A percentile compares a stretch with the other conserved stretches of the same genome.
Conservation (phyloP, 2,888 invertebrate species). For the Pachycephus smyrnensis region DNA sequence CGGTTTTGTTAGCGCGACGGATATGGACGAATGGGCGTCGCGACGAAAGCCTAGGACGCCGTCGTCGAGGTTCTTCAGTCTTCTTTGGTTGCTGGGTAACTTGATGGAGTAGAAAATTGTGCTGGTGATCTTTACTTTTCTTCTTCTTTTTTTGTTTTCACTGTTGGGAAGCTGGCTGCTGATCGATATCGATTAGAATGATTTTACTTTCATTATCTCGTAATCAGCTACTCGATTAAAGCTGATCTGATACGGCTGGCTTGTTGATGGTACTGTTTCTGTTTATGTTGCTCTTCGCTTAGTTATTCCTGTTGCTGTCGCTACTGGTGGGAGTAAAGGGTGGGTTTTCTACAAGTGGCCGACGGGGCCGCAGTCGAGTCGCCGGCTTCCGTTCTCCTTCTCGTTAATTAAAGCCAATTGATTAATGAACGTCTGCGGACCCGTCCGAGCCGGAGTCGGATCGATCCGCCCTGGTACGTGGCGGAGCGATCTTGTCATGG, state of each 20-base stretch:
- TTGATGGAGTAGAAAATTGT: slow-evolving; percentile 49
- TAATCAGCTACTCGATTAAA: background rate
- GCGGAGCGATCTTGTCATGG: slow-evolving; percentile 1
- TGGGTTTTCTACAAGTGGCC: background rate
- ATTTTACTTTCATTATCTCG: background rate
- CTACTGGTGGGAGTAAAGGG: slow-evolving; percentile 1
- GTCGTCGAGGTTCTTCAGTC: slow-evolving; percentile 68
- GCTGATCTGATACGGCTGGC: background rate
- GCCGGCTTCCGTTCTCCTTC: slow-evolving; percentile 49
- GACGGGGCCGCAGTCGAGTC: slow-evolving; percentile 22
- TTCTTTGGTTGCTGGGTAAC: slow-evolving; percentile 73
- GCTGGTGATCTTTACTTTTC: slow-evolving; percentile 8
- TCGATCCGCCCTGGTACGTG: background rate
- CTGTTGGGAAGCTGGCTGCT: background rate
- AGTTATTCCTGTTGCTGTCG: background rate
- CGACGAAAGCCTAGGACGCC: slow-evolving; percentile 23
- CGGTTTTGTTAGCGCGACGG: background rate
- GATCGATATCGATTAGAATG: background rate
- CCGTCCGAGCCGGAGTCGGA: background rate
- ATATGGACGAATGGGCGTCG: background rate
- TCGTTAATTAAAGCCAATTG: slow-evolving; percentile 55
- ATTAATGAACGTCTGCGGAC: slow-evolving; percentile 44
- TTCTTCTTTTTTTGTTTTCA: slow-evolving; percentile 7
- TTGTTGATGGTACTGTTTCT: background rate
- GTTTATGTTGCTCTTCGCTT: slow-evolving; percentile 2